Evolutionary conservation across 1,140 invertebrate genomes (phyloP).

Genomic region (Coenobita brevimanus): DNA sequence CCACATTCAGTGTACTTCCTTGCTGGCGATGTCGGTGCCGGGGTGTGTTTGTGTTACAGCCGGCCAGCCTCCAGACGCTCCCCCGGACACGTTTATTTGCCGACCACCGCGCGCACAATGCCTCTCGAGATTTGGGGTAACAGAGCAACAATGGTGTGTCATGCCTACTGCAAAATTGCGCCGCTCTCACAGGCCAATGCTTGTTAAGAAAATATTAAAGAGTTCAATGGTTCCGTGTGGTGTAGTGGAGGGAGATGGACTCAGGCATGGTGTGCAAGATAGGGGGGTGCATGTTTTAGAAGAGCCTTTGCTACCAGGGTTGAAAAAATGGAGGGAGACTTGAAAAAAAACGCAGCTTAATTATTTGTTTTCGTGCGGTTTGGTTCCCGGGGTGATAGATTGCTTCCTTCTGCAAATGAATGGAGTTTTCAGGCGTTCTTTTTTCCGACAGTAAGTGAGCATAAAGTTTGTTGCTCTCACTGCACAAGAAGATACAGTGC

Average conservation of each 20-base stretch:
- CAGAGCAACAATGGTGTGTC: conserved; percentile 52
- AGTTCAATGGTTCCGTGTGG: conserved; percentile 37
- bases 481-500: too few species aligned
- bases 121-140: conserved; percentile 45
- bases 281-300: conserved; percentile 18
- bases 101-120: conserved; percentile 38
- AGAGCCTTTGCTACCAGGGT: neutral
- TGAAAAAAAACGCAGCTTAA: conserved; percentile 14
- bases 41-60: conserved; percentile 38
- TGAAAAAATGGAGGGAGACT: neutral
- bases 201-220: conserved; percentile 42
- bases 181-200: conserved; percentile 37
- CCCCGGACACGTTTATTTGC: conserved; percentile 44
- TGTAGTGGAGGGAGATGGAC: neutral
- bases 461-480: too few species aligned
- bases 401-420: conserved; percentile 4
- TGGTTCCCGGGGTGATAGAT: conserved; percentile 31
- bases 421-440: too few species aligned
- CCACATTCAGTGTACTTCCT: neutral
- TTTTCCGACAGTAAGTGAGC: too few species aligned
- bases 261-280: neutral
- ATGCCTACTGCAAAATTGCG: conserved; percentile 50
- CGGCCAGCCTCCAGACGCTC: conserved; percentile 2
- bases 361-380: conserved; percentile 48
- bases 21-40: neutral